Base-by-base conservation (phyloP, 2,888 invertebrate species). In the Amphimallon solstitiale region DNA sequence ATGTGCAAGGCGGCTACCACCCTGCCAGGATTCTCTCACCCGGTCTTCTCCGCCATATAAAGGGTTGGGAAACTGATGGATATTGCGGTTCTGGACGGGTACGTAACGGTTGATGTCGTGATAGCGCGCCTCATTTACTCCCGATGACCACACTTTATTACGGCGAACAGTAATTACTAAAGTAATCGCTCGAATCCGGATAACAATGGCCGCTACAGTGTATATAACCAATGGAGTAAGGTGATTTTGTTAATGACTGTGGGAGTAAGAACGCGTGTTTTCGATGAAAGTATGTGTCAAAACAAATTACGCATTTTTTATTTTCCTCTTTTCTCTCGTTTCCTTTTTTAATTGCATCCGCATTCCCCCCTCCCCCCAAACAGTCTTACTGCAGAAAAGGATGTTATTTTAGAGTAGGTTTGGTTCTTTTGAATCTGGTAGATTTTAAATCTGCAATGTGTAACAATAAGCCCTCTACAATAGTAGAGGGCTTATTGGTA, bases 91-190 rank as follows among this genome's bases (percentile, higher is more conserved):
- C 48, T 12, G 61, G 61, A 45, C 52, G 60, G 48, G 46, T 23
- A 70, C 73, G 73, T 74, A 73, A 71, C 70, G 68, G 65, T 60
- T 63, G 76, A 77, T 78, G 75, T 78, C 75, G 76, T 75, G 78
- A 78, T 79, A 79, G 76, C 74, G 70, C 74, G 77, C 75, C 75
- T 77, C 80, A 80, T 81, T 81, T 79, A 77, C 74, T 75, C 75
- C 73, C 77, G 77, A 80, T 80, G 80, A 77, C 78, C 78, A 73
- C 76, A 79, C 77, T 80, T 80, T 80, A 79, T 79, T 78, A 78
- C 76, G 74, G 72, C 75, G 73, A 75, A 72, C 77, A 72, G 80
- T 80, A 81, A 81, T 81, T 81, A 79, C 79, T 71, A 70, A 76
- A 73, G 78, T 79, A 80, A 80, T 80, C 78, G 80, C 73, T 77